Percentiles rank a stretch among this genome's conserved stretches.
These are phyloP conservation scores for Trichomalopsis sarcophagae DNA, from an alignment of 1,140 invertebrate species.

Conservation along the genomic window DNA sequence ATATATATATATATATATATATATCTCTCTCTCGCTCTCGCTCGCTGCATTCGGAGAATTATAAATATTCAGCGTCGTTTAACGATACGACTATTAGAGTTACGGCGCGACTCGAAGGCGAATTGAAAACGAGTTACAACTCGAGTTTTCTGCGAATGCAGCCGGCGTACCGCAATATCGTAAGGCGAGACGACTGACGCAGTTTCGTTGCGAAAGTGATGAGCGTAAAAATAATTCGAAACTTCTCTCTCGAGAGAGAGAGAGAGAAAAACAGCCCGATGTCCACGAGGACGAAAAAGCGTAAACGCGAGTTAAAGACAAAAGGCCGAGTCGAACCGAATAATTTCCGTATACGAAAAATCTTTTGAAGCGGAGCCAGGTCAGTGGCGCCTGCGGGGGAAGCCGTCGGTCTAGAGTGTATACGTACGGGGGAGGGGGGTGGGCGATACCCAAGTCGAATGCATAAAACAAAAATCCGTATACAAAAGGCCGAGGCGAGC, in stretches of 20 bases:
- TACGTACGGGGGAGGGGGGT: too few species aligned
- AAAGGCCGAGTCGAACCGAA: conserved; percentile 20
- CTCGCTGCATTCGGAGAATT: background rate
- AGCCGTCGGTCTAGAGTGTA: background rate
- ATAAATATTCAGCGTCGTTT: conserved; percentile 42
- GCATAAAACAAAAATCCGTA: background rate
- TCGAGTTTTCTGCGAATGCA: background rate
- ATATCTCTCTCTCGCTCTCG: background rate
- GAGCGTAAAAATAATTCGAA: background rate
- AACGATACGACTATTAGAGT: background rate
- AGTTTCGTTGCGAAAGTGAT: background rate
- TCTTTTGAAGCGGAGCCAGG: conserved; percentile 19
- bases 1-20: too few species aligned
- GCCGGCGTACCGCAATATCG: too few species aligned
- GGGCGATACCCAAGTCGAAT: background rate
- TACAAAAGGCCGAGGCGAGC: background rate
- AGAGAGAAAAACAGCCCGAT: too few species aligned
- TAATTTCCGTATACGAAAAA: conserved; percentile 28
- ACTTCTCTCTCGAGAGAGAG: background rate
- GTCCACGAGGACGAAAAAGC: too few species aligned
- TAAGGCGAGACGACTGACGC: background rate
- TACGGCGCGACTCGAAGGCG: background rate
- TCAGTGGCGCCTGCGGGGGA: background rate
- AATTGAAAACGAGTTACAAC: background rate
- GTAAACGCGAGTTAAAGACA: background rate